Evolutionary conservation across 1,140 invertebrate genomes (phyloP), one percentile per base, ranked within the genome.

Genomic region (Ruditapes philippinarum): DNA sequence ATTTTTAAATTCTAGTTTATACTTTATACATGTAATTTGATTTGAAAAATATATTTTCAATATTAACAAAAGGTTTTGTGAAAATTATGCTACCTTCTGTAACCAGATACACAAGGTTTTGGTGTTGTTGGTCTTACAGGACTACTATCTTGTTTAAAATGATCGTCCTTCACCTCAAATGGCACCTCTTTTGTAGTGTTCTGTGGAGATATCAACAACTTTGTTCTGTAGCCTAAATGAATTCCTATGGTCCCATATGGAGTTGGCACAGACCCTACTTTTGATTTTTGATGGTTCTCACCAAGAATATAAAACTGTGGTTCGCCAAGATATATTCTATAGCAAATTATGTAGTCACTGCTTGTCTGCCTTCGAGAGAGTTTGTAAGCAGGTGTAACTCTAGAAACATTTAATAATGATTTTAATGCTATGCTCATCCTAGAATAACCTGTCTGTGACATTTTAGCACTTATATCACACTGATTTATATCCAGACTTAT

Each of bases 351-450:
- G 96, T 98, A 99, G 74, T 93, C 93, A 78, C 92, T 91, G 25
- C 89, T 51, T 45, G 97, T 97, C 96, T 99, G 98, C 74, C 97
- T 97, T 42, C 98, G 96, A 19, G 98, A 98, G 22, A 99, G 95
- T 96, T 98, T 98, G 95, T 99, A 99, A 28, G 98, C 98, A 17
- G 98, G 98, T 36, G 98, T n/a, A n/a, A n/a, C n/a, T 98, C 98
- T 97, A 7, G 98, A 98, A 0, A 99, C 97, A 28, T 98, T 97
- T 51, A 99, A 97, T 22, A 99, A 96, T 0, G 98, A 98, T 94
- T 99, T 99, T 0, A 99, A 96, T 89, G 99, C 96, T 76, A 98
- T 97, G 42, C 98, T 97, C 98, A 99, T 98, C 94, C 98, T 97
- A n/a, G n/a, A 98, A 93, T 99, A 99, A 9, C 98, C 97, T 22